phyloP scores from a whole-genome alignment of 2,113 vertebrate genomes.

The Percopsis transmontana region DNA sequence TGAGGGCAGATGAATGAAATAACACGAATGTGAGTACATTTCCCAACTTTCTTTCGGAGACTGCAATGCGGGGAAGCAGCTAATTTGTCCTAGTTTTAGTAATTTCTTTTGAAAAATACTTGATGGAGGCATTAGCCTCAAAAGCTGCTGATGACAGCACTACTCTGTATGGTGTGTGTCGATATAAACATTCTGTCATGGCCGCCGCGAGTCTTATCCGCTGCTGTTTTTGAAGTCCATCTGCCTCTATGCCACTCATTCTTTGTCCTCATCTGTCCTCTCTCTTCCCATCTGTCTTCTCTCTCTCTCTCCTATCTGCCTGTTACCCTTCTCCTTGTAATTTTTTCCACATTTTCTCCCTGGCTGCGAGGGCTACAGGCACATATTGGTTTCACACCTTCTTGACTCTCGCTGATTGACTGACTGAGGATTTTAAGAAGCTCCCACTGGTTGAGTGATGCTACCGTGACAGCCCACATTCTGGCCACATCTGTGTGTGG shows the following conservation, averaged over 20 bases:
- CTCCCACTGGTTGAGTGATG: slow-evolving; percentile 45
- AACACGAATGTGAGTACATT: no score
- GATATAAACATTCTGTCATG: no score
- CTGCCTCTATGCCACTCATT: slow-evolving; percentile 18
- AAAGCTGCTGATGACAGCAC: not conserved
- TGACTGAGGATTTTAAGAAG: slow-evolving; percentile 33
- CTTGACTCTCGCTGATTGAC: slow-evolving; percentile 37
- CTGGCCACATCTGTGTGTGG: slow-evolving; percentile 13
- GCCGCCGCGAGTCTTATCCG: no score
- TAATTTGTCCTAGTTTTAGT: not conserved
- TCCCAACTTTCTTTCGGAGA: no score
- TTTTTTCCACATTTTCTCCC: not conserved
- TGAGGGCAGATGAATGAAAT: no score
- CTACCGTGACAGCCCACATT: slow-evolving; percentile 40
- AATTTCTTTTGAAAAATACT: not conserved
- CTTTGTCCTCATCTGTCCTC: slow-evolving; percentile 20
- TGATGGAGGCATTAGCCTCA: not conserved
- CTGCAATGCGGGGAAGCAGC: no score
- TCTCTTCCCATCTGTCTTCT: not conserved
- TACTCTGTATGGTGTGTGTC: no score
- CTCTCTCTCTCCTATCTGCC: slow-evolving; percentile 4
- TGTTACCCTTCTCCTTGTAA: not conserved
- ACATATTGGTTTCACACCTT: slow-evolving; percentile 39
- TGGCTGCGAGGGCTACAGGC: slow-evolving; percentile 19
- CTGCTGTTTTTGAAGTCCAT: slow-evolving; percentile 26